Evolutionary conservation across 2,888 invertebrate species (phyloP), one percentile per base, ranked within the genome.

Genomic region (Congeria kusceri): DNA sequence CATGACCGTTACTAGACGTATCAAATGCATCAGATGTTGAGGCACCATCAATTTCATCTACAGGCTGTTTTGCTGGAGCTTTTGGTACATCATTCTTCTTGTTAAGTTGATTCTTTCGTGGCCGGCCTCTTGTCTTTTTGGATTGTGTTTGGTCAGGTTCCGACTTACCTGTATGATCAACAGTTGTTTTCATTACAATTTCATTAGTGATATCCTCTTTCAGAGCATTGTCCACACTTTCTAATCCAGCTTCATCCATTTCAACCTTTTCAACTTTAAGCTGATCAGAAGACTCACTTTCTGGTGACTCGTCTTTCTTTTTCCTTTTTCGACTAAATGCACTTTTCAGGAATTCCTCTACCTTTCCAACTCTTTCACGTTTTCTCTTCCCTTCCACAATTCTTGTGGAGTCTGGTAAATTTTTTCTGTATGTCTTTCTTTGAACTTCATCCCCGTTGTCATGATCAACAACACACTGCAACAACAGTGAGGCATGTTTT

Each of bases 261-360:
- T 59, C 5, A 23, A 25, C 56, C 23, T 25, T 56, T 56, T 56
- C 56, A 25, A 27, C 23, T 23, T 56, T 56, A 56, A 27, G 15
- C 32, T 39, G 39, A 39, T 39, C 39, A 39, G 3, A 5, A 39
- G 39, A 39, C 3, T 39, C 39, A 39, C 39, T 39, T 39, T 7
- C 39, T 9, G 39, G 39, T 3, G 39, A 39, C 39, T 39, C 39
- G 15, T 56, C 76, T 58, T 71, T 66, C 56, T 75, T 79, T 23
- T 70, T 75, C 29, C 63, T 72, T 49, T 80, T 80, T 28, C 72
- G 46, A 39, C 65, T 72, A 23, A 80, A 80, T 46, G 76, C 69
- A 69, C 72, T 80, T 39, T 67, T 66, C n/a, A 80, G 29, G 32
- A 80, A 80, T 29, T 76, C 80, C 47, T 80, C 80, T 5, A 80